phyloP scores from a whole-genome alignment of 2,888 invertebrate species.

The Cephus spinipes region DNA sequence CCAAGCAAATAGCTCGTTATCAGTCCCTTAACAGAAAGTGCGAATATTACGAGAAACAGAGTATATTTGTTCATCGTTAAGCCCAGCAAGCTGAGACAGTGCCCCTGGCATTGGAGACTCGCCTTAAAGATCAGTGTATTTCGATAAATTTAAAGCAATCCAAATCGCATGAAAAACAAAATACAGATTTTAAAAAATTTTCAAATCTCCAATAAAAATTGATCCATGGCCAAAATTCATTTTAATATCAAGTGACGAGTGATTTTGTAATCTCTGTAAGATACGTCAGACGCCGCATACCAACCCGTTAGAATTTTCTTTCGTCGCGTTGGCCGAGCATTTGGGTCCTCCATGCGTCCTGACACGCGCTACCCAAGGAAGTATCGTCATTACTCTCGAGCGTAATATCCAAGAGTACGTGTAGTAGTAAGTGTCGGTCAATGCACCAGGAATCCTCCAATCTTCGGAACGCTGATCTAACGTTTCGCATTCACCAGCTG shows the following conservation, averaged over 20 bases:
- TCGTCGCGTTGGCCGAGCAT: neutral
- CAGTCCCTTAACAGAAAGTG: neutral
- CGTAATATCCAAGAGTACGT: neutral
- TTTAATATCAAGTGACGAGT: neutral
- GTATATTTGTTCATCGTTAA: neutral
- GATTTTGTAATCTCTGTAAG: neutral
- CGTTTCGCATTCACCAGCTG: slow-evolving; percentile 5
- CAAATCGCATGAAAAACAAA: neutral
- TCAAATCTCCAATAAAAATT: neutral
- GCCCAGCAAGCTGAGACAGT: neutral
- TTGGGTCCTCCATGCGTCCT: neutral
- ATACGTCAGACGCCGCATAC: neutral
- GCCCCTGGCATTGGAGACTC: neutral
- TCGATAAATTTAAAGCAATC: neutral
- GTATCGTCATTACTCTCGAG: neutral
- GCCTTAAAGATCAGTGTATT: neutral
- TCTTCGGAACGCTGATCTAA: slow-evolving; percentile 11
- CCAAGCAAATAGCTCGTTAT: neutral
- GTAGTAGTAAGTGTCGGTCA: neutral
- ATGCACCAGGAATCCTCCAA: neutral
- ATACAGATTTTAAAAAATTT: neutral
- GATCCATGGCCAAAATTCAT: neutral
- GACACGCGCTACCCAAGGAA: neutral
- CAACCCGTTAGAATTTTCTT: neutral
- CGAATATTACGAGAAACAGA: neutral